Conservation (phyloP, 2,888 invertebrate species). For the Polyommatus iphigenia region DNA sequence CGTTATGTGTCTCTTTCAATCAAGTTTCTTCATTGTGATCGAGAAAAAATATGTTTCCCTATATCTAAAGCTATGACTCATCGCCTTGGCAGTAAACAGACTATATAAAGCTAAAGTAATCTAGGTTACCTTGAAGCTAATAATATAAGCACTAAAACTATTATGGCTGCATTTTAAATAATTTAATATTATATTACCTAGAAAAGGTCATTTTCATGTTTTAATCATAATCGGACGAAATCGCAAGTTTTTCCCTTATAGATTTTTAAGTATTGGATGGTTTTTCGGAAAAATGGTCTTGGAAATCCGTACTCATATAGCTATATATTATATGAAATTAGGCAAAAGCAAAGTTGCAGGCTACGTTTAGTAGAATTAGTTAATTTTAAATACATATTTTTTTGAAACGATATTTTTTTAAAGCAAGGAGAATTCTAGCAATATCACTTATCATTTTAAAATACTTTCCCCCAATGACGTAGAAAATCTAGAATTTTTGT, state of each 20-base stretch:
- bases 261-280: too few species aligned
- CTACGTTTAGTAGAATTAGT: too few species aligned
- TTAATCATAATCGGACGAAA: background rate
- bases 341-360: too few species aligned
- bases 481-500: background rate
- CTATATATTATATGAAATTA: too few species aligned
- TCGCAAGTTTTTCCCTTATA: too few species aligned
- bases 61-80: background rate
- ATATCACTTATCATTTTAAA: too few species aligned
- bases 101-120: slow-evolving; percentile 15
- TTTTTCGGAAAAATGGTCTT: too few species aligned
- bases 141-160: background rate
- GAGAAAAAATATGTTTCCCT: background rate
- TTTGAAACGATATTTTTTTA: too few species aligned
- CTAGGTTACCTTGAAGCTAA: slow-evolving; percentile 11
- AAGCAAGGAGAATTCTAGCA: too few species aligned
- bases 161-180: background rate
- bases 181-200: background rate
- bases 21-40: background rate
- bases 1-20: background rate
- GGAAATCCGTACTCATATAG: too few species aligned
- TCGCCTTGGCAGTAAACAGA: background rate
- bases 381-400: too few species aligned
- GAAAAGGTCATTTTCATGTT: background rate
- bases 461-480: background rate